These are phyloP conservation scores for Meles meles DNA, from an alignment of 2,113 vertebrate species.

Conservation along the genomic window DNA sequence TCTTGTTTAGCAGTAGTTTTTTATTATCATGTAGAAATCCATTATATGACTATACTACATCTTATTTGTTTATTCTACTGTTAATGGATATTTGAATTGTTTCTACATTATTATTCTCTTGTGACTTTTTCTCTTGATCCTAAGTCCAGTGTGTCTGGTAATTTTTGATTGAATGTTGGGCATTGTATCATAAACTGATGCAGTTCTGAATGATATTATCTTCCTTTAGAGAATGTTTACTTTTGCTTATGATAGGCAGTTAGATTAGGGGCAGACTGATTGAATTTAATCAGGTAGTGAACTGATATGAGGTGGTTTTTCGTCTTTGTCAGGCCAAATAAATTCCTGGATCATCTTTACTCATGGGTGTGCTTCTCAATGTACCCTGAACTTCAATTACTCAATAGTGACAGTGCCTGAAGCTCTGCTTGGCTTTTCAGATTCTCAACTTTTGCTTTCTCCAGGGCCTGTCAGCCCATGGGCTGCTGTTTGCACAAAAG, in stretches of 20 bases:
- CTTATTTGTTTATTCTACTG: neutral
- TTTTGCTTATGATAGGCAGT: neutral
- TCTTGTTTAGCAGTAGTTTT: neutral
- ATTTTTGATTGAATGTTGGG: neutral
- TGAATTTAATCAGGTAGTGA: neutral
- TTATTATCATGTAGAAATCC: neutral
- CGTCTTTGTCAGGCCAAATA: neutral
- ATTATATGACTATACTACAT: too few species aligned
- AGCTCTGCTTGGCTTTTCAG: neutral
- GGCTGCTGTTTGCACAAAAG: neutral
- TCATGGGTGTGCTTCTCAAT: accelerated
- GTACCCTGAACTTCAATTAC: neutral
- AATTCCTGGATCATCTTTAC: neutral
- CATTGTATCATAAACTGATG: neutral
- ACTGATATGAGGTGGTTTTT: neutral
- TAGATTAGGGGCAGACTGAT: neutral
- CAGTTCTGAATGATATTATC: neutral
- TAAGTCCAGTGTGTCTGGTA: neutral
- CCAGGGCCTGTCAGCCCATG: neutral
- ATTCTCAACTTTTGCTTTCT: neutral
- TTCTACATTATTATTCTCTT: neutral
- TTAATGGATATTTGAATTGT: neutral
- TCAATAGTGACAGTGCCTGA: neutral
- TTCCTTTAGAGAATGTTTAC: neutral
- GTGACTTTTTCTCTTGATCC: neutral